phyloP scores from a whole-genome alignment of 2,113 vertebrate species.

The Prunella fulvescens region DNA sequence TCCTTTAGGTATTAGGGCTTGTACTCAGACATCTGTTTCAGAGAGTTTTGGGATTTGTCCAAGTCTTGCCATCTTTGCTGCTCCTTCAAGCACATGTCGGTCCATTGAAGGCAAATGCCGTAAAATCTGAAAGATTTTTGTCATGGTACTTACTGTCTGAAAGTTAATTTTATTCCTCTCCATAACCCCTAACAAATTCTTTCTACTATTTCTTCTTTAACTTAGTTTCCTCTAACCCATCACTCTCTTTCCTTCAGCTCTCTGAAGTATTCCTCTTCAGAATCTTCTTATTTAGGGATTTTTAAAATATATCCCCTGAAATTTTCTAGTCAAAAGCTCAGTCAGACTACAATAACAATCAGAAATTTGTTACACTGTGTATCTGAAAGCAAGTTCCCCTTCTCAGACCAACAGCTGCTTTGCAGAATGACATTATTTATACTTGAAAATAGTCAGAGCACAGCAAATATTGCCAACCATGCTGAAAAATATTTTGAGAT shows the following conservation, averaged over 20 bases:
- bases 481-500: background rate
- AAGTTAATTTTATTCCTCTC: background rate
- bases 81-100: background rate
- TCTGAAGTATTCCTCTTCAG: background rate
- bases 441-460: background rate
- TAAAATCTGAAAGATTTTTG: background rate
- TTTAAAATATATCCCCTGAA: background rate
- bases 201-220: background rate
- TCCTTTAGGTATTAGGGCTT: background rate
- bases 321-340: background rate
- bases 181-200: background rate
- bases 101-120: background rate
- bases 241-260: background rate
- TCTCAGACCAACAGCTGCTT: background rate
- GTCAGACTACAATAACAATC: background rate
- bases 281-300: background rate
- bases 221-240: background rate
- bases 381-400: background rate
- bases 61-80: background rate
- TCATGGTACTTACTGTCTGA: background rate
- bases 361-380: background rate
- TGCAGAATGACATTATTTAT: background rate
- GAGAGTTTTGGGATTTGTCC: background rate
- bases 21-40: background rate
- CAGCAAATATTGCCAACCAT: background rate